Evolutionary conservation across 2,888 invertebrate species (phyloP), one percentile per base, ranked within the genome.

Genomic region (Drosophila lacicola): DNA sequence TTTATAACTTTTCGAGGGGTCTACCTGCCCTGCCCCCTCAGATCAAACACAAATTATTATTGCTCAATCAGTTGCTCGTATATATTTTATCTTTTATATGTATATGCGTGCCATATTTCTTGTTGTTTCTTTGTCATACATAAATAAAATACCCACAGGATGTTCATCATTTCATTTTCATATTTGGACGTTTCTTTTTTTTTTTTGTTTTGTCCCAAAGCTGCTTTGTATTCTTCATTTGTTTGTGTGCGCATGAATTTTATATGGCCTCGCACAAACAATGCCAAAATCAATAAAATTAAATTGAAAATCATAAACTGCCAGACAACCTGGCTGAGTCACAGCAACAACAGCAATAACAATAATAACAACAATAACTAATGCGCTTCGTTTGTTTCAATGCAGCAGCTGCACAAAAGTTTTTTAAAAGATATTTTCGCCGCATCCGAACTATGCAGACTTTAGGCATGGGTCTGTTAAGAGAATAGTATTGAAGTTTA

Each of bases 271-370:
- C 21, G 39, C 56, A 62, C 60, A 60, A 77, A 72, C 72, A 73
- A 70, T 51, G 58, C 74, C 56, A 75, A 88, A 86, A 88, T 88
- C 88, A 82, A 89, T 86, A 74, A 80, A 80, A 80, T 88, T 82
- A 80, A 86, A 85, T 72, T 74, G 69, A 70, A 89, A 79, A 84
- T 81, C 73, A 89, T 71, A 67, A 74, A 73, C 46, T 63, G 44
- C 46, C 58, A 21, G 37, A 21, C 19, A n/a, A 29, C 8, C 44
- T 56, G 47, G 47, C 57, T 36, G 36, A 33, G 19, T 25, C 34
- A 13, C 58, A 39, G 3, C 33, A 58, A n/a, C 17, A 53, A 17
- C 19, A 21, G 3, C 49, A 49, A 10, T 6, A 60, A 5, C 29
- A 70, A 5, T 17, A 9, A 39, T 41, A 39, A 41, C 5, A 33